These are phyloP conservation scores for Forficula auricularia DNA, from an alignment of 1,140 invertebrate species.

Conservation along the genomic window DNA sequence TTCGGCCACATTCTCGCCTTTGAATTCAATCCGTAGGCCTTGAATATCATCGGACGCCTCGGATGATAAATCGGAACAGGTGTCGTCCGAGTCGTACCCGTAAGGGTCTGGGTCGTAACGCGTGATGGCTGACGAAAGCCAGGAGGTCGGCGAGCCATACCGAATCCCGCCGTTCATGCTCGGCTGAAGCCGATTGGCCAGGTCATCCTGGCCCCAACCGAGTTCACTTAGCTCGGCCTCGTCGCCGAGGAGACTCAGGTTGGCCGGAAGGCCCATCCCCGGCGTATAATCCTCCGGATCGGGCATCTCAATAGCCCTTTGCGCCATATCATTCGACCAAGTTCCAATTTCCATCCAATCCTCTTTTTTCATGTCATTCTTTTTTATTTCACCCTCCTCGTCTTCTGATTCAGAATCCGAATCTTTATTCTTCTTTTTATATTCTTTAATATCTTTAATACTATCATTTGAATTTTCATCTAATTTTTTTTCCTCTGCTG, in stretches of 20 bases:
- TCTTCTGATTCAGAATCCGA: constrained; percentile 13
- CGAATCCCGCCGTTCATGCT: constrained; percentile 9
- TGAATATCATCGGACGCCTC: constrained; percentile 24
- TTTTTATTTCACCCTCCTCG: constrained; percentile 16
- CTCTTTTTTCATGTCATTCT: constrained; percentile 17
- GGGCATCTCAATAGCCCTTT: constrained; percentile 14
- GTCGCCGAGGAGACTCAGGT: constrained; percentile 22
- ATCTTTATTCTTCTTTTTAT: constrained; percentile 13
- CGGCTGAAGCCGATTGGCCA: constrained; percentile 7
- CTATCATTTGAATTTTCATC: constrained; percentile 15
- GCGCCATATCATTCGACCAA: constrained; percentile 77
- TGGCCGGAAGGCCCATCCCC: constrained; percentile 24
- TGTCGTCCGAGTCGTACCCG: constrained; percentile 29
- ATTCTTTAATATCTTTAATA: no score
- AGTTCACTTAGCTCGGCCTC: constrained; percentile 12
- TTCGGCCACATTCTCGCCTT: constrained; percentile 64
- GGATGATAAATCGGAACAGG: constrained; percentile 14
- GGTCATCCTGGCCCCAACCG: constrained; percentile 20
- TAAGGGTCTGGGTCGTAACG: constrained; percentile 23
- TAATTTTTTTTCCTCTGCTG: constrained; percentile 16
- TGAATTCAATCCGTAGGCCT: constrained; percentile 58
- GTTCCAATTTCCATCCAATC: constrained; percentile 62
- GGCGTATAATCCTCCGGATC: constrained; percentile 21
- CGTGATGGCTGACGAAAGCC: constrained; percentile 5
- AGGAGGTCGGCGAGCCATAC: constrained; percentile 22